Evolutionary conservation across 2,797 vertebrate genomes (phyloP).

Genomic region (Iguana delicatissima): DNA sequence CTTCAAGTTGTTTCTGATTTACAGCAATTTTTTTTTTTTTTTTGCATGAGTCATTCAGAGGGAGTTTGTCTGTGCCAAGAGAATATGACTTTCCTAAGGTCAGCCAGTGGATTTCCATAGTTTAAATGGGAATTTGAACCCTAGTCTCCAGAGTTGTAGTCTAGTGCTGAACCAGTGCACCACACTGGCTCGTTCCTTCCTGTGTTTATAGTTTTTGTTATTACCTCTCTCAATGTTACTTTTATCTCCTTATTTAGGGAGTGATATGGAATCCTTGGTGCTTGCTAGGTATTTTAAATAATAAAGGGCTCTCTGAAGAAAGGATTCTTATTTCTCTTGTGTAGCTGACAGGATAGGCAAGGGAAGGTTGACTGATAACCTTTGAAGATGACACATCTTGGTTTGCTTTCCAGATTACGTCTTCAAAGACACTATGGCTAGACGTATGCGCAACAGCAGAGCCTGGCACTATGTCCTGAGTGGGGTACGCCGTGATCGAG

Average conservation of each 20-base stretch:
- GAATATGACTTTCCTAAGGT: too few species aligned
- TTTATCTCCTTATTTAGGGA: not conserved
- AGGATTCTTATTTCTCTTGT: not conserved
- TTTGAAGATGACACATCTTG: not conserved
- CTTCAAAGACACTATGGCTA: constrained; percentile 84
- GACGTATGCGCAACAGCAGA: constrained; percentile 89
- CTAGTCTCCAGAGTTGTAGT: too few species aligned
- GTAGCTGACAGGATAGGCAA: not conserved
- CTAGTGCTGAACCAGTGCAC: too few species aligned
- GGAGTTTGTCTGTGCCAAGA: too few species aligned
- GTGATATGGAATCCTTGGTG: not conserved
- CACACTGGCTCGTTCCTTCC: too few species aligned
- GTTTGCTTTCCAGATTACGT: constrained; percentile 59
- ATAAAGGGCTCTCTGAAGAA: not conserved
- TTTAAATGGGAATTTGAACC: too few species aligned
- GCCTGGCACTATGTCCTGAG: constrained; percentile 94
- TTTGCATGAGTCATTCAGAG: too few species aligned
- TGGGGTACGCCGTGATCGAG: constrained; percentile 87
- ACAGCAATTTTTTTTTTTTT: too few species aligned
- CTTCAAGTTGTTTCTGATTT: too few species aligned
- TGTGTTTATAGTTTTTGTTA: not conserved
- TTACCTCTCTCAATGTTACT: not conserved
- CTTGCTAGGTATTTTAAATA: not conserved
- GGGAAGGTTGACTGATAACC: not conserved
- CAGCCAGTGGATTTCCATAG: too few species aligned